A percentile compares a stretch with the other conserved stretches of the same genome.
Conservation (phyloP, 2,797 vertebrate species). For the Gambelia wislizenii region DNA sequence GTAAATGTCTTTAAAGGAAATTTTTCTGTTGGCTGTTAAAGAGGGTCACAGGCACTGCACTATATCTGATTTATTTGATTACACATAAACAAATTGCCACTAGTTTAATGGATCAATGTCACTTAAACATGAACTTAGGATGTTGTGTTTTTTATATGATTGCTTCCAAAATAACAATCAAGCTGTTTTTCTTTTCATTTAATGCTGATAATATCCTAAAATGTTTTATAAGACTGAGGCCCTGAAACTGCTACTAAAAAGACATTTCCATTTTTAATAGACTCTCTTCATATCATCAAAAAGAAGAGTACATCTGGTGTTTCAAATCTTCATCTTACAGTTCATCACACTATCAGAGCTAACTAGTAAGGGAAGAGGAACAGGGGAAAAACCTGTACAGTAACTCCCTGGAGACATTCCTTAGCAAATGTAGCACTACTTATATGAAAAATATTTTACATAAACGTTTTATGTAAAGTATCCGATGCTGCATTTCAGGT, state of each 20-base stretch:
- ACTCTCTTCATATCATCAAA: not conserved
- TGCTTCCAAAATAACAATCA: conserved; percentile 59
- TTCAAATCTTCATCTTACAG: fast-evolving
- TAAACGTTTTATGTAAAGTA: not conserved
- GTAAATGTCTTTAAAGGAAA: not conserved
- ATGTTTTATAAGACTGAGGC: not conserved
- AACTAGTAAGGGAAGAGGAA: not conserved
- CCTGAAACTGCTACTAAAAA: not conserved
- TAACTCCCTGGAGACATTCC: not conserved
- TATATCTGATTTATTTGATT: not conserved
- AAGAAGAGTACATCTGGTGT: not conserved
- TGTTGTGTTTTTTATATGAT: conserved; percentile 45
- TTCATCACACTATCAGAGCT: not conserved
- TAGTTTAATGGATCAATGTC: conserved; percentile 38
- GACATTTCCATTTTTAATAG: not conserved
- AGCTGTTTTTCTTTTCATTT: conserved; percentile 45
- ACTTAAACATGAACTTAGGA: conserved; percentile 49
- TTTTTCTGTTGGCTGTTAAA: not conserved
- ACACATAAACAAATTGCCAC: not conserved
- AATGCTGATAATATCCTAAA: conserved; percentile 19
- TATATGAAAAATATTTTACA: not conserved
- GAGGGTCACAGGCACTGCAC: not conserved
- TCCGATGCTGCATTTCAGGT: not conserved
- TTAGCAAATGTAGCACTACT: not conserved
- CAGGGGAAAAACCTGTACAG: not conserved